Evolutionary conservation across 2,113 vertebrate species (phyloP).

Genomic region (Aegotheles bennettii): DNA sequence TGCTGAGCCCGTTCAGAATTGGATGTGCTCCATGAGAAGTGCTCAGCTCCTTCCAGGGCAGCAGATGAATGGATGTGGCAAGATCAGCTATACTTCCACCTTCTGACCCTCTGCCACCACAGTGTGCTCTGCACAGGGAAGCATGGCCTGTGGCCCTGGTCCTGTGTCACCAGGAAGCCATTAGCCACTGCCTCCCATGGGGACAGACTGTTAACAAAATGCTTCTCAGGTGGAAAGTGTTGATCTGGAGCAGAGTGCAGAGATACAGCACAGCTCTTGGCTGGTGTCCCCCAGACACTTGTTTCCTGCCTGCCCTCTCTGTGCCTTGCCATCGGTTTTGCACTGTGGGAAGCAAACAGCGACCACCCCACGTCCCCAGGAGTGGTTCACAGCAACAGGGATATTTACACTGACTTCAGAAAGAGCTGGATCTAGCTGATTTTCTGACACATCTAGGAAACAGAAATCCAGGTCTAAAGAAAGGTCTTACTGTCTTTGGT

Average conservation of each 20-base stretch:
- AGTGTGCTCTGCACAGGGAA: fast-evolving
- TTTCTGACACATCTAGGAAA: background rate
- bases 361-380: background rate
- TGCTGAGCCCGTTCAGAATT: background rate
- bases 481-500: background rate
- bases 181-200: background rate
- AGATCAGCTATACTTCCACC: background rate
- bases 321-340: background rate
- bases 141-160: fast-evolving
- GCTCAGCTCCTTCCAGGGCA: background rate
- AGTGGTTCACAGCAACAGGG: background rate
- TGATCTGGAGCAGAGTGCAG: background rate
- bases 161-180: background rate
- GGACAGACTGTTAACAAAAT: background rate
- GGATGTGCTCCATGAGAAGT: background rate
- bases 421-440: background rate
- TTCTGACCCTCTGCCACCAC: background rate
- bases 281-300: background rate
- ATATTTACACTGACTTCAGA: background rate
- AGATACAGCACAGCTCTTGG: background rate
- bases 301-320: background rate
- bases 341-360: background rate
- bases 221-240: background rate
- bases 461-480: background rate
- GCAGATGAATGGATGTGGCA: background rate